phyloP scores from a whole-genome alignment of 2,797 vertebrate species.

The Melanotaenia maccullochi region DNA sequence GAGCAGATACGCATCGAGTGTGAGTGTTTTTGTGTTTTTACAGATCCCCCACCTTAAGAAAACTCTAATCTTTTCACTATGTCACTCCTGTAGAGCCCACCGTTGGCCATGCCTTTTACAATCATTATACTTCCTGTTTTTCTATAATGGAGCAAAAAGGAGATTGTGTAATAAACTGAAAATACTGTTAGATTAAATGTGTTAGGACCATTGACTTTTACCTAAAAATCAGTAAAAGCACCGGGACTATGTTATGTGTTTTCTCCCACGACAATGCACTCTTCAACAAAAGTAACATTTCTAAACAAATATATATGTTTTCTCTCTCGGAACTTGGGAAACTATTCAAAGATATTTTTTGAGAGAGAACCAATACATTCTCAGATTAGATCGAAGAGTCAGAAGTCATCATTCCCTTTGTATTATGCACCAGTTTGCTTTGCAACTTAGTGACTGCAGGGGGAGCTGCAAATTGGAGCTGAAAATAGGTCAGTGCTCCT shows the following conservation, averaged over 20 bases:
- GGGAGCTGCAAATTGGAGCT: constrained; percentile 34
- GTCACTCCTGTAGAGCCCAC: not conserved
- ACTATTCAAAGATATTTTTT: not conserved
- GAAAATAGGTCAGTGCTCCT: constrained; percentile 50
- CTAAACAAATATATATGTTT: constrained; percentile 26
- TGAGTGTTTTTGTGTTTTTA: constrained; percentile 74
- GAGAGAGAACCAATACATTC: constrained; percentile 12
- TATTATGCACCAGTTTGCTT: constrained; percentile 20
- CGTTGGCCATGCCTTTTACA: not conserved
- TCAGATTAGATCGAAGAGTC: not conserved
- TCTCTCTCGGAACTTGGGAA: constrained; percentile 24
- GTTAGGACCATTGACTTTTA: not conserved
- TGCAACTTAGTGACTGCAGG: constrained; percentile 45
- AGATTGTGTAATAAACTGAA: not conserved
- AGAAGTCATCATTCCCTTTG: constrained; percentile 5
- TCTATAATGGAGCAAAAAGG: not conserved
- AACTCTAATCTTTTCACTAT: not conserved
- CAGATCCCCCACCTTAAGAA: not conserved
- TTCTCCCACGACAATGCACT: constrained; percentile 1
- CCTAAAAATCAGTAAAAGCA: not conserved
- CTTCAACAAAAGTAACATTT: constrained; percentile 6
- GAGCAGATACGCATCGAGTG: constrained; percentile 98
- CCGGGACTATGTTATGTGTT: not conserved
- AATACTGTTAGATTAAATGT: not conserved
- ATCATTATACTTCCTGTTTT: not conserved